These are phyloP conservation scores for Drosophila atripex DNA, from an alignment of 2,888 invertebrate species.

Conservation along the genomic window DNA sequence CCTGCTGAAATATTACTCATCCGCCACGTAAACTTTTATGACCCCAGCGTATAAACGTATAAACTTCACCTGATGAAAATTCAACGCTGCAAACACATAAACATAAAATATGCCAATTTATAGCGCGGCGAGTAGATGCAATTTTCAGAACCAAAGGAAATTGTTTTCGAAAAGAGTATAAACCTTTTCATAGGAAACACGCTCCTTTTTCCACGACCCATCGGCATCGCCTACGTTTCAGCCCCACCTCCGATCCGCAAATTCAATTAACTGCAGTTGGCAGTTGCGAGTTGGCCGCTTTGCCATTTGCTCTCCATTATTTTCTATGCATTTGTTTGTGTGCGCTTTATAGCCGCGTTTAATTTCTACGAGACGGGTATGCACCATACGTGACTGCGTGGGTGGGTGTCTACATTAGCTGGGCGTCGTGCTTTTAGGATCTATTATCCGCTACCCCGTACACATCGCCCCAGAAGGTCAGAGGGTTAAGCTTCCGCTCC, in stretches of 20 bases:
- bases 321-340: slow-evolving; percentile 29
- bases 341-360: slow-evolving; percentile 39
- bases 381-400: slow-evolving; percentile 1
- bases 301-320: slow-evolving; percentile 55
- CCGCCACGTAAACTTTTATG: slow-evolving; percentile 2
- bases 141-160: slow-evolving; percentile 1
- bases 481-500: slow-evolving; percentile 9
- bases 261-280: slow-evolving; percentile 64
- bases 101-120: slow-evolving; percentile 1
- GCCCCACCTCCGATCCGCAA: slow-evolving; percentile 18
- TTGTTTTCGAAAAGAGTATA: slow-evolving; percentile 16
- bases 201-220: neutral
- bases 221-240: neutral
- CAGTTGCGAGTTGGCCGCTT: slow-evolving; percentile 34
- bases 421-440: slow-evolving; percentile 36
- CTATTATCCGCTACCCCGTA: neutral
- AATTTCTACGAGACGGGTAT: slow-evolving; percentile 25
- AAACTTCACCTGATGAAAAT: neutral
- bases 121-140: neutral
- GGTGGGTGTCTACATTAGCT: slow-evolving; percentile 29
- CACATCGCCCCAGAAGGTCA: neutral
- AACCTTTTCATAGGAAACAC: neutral
- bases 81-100: neutral
- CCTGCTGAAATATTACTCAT: slow-evolving; percentile 2
- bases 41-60: neutral